Evolutionary conservation across 2,797 vertebrate species (phyloP).

Genomic region (Steatocranus sp.): DNA sequence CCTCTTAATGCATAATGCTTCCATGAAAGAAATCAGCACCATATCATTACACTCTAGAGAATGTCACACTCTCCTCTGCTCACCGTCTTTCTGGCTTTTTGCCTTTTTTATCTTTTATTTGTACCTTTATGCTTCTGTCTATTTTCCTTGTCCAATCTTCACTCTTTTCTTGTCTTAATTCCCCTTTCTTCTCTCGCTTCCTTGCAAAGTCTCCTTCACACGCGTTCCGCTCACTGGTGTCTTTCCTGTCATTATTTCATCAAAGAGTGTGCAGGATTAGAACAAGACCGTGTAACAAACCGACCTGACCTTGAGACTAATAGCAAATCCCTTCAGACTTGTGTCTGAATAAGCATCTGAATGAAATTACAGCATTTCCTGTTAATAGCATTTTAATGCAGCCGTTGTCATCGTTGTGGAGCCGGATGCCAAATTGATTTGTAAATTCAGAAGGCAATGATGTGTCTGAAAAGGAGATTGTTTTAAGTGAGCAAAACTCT

Average conservation of each 20-base stretch:
- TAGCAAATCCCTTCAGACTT: slow-evolving; percentile 22
- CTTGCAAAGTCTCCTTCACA: slow-evolving; percentile 7
- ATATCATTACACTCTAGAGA: slow-evolving; percentile 54
- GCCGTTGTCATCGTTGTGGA: slow-evolving; percentile 18
- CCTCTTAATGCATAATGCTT: slow-evolving; percentile 51
- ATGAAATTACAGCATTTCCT: slow-evolving; percentile 13
- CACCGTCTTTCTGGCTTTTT: not conserved
- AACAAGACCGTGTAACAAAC: slow-evolving; percentile 14
- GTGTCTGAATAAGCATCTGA: slow-evolving; percentile 12
- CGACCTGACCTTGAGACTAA: slow-evolving; percentile 37
- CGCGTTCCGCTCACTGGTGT: not conserved
- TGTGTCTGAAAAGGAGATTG: slow-evolving; percentile 21
- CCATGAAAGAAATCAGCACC: slow-evolving; percentile 59
- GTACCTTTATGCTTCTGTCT: not conserved
- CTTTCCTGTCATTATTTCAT: slow-evolving; percentile 15
- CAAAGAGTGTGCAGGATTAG: slow-evolving; percentile 32
- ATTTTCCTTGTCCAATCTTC: not conserved
- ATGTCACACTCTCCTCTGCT: not conserved
- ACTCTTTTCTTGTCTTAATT: not conserved
- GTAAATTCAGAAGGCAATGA: slow-evolving; percentile 17
- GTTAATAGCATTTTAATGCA: slow-evolving; percentile 47
- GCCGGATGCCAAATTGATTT: slow-evolving; percentile 37
- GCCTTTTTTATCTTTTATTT: not conserved
- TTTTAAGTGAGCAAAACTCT: slow-evolving; percentile 2
- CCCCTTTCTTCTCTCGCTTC: not conserved